phyloP scores from a whole-genome alignment of 2,113 vertebrate species.

The Pleuronectes platessa region DNA sequence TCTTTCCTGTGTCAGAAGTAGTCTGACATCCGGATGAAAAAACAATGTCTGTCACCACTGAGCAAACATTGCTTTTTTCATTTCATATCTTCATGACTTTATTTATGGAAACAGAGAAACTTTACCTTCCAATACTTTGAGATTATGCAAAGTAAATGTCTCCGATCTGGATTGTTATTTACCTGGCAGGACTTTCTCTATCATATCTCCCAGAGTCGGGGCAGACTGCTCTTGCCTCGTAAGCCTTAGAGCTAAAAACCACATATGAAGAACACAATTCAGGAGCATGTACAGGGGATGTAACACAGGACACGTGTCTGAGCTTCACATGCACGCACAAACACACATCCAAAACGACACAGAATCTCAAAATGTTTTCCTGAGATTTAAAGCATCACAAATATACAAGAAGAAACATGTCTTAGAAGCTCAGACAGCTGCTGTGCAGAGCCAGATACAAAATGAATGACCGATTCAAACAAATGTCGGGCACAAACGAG shows the following conservation, averaged over 20 bases:
- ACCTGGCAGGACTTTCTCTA: constrained; percentile 86
- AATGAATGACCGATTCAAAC: constrained; percentile 9
- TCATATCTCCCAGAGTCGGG: constrained; percentile 90
- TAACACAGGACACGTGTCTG: constrained; percentile 57
- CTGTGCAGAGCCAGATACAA: constrained; percentile 27
- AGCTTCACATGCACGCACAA: constrained; percentile 39
- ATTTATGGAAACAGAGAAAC: background rate
- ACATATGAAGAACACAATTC: constrained; percentile 80
- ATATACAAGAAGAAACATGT: constrained; percentile 15
- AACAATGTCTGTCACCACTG: constrained; percentile 31
- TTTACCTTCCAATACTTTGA: constrained; percentile 30
- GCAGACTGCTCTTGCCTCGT: constrained; percentile 98
- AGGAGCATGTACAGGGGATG: constrained; percentile 55
- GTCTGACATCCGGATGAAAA: constrained; percentile 20
- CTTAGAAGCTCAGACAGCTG: constrained; percentile 45
- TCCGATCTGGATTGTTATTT: constrained; percentile 69
- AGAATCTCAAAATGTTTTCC: background rate
- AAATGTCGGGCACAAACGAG: constrained; percentile 19
- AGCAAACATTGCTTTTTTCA: constrained; percentile 36
- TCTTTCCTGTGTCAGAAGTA: constrained; percentile 7
- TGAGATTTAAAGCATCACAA: background rate
- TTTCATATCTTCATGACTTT: background rate
- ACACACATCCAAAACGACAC: constrained; percentile 8
- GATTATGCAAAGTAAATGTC: constrained; percentile 54
- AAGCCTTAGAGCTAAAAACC: constrained; percentile 93